Base-by-base conservation (phyloP, 2,888 invertebrate genomes). In the Pseudeuparius sepicola region DNA sequence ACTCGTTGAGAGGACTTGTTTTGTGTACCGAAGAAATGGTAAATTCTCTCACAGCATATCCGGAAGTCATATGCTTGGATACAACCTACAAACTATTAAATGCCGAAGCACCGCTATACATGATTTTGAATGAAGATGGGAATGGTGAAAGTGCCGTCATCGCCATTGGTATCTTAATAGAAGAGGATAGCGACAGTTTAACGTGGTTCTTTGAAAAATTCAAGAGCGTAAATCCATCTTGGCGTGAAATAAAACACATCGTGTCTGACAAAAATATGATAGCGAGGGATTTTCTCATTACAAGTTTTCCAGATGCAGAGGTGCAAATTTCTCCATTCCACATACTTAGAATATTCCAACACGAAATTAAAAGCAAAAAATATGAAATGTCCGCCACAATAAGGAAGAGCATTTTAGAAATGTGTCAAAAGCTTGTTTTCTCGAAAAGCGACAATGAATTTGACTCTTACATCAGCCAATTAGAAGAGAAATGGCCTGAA, bases 41-140 rank as follows among this genome's bases (percentile, higher is more conserved):
- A 12, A 13, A 20, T 3, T 9, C 29, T n/a, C 13, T 40, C 18
- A 11, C 6, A 5, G 34, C 37, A 9, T 37, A 25, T 24, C 34
- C 40, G 23, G 40, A 40, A 27, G 11, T 40, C 3, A 9, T 40
- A 3, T 37, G 36, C 15, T 32, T 39, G 4, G 36, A 39, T 29
- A 27, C 29, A 3, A 37, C 32, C 9, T 40, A 32, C 14, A 28
- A 29, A 13, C 28, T 40, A 24, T 14, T 31, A 4, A 10, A 17
- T 14, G 34, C 34, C 15, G 4, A 14, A 10, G 34, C 37, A 7
- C 34, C 26, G 10, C 25, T 34, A 3, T 37, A 30, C n/a, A 14
- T 40, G 14, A 40, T 40, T 18, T 3, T 40, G n/a, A 18, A 15
- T 11, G 37, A 30, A 27, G 31, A 40, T 37, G 37, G 37, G 6